phyloP scores from a whole-genome alignment of 2,113 vertebrate species.

The Martes martes region DNA sequence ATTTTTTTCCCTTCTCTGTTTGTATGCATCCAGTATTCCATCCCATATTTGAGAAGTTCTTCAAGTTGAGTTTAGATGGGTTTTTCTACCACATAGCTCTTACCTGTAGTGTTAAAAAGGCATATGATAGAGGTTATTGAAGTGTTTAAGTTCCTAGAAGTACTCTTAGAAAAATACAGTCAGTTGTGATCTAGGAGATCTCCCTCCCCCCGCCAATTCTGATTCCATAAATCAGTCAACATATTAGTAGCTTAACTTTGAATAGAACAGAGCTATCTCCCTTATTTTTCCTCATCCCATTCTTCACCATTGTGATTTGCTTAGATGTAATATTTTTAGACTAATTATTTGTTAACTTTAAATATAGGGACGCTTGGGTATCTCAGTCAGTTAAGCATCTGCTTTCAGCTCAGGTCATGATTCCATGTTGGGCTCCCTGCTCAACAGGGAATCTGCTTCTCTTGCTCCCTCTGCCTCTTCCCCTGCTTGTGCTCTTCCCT shows the following conservation, averaged over 20 bases:
- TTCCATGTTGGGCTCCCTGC: background rate
- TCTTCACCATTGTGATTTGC: background rate
- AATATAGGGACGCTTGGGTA: background rate
- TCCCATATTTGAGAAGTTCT: background rate
- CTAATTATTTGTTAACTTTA: slow-evolving; percentile 5
- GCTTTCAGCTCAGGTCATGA: background rate
- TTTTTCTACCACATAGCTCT: background rate
- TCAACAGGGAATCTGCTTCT: background rate
- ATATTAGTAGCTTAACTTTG: background rate
- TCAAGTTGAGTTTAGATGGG: background rate
- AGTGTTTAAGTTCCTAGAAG: background rate
- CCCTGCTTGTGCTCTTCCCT: background rate
- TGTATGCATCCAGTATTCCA: background rate
- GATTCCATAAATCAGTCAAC: background rate
- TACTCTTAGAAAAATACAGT: background rate
- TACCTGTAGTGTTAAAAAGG: background rate
- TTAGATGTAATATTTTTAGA: background rate
- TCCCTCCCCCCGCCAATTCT: background rate
- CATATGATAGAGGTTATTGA: background rate
- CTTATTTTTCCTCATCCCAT: background rate
- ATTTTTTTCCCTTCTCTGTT: background rate
- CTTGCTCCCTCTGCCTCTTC: background rate
- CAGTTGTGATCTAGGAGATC: background rate
- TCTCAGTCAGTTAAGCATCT: background rate
- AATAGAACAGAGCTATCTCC: background rate